Evolutionary conservation across 64 coral and sea anemone species (phyloP).

Genomic region (Stylophora pistillata): DNA sequence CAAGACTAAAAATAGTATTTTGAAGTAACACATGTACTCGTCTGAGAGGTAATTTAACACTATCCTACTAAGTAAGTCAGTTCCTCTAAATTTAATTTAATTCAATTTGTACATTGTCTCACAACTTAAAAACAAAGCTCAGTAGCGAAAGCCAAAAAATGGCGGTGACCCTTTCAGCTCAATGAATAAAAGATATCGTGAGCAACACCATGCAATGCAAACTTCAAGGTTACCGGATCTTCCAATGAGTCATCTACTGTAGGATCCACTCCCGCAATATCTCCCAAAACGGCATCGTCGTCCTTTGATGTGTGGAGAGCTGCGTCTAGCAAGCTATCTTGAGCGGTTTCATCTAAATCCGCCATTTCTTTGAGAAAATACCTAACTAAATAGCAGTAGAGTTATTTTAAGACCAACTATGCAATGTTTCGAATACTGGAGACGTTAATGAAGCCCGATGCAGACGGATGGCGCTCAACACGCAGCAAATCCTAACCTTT

Average conservation of each 20-base stretch:
- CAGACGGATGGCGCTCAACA: background rate
- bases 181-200: too few species aligned
- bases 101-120: too few species aligned
- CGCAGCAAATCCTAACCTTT: background rate
- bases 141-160: too few species aligned
- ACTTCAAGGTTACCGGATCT: conserved; percentile 75
- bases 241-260: conserved; percentile 82
- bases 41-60: too few species aligned
- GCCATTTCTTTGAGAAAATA: conserved; percentile 79
- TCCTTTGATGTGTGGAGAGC: conserved; percentile 81
- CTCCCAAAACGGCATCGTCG: conserved; percentile 81
- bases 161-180: too few species aligned
- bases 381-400: conserved; percentile 38
- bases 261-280: conserved; percentile 70
- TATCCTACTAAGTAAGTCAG: too few species aligned
- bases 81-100: too few species aligned
- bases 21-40: too few species aligned
- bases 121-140: too few species aligned
- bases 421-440: background rate
- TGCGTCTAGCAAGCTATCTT: conserved; percentile 80
- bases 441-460: background rate
- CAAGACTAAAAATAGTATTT: too few species aligned
- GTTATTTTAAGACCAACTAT: background rate
- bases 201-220: too few species aligned
- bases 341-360: conserved; percentile 79